A percentile compares a stretch with the other conserved stretches of the same genome.
These are phyloP conservation scores for Arion vulgaris DNA, from an alignment of 1,140 invertebrate genomes.

Conservation along the genomic window DNA sequence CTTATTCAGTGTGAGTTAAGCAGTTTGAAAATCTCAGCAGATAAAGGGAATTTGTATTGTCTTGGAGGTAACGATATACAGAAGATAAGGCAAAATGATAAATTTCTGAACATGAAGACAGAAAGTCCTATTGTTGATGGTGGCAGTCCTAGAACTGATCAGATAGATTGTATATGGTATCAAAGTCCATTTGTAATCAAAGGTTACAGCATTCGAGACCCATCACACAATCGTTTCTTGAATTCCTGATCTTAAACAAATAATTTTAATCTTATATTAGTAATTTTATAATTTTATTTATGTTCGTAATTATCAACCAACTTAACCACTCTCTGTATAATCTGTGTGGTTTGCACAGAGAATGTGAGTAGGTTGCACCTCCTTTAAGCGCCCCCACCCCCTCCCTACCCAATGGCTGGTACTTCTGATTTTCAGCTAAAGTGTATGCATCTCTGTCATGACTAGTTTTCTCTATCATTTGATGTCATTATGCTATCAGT, in stretches of 20 bases:
- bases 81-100: background rate
- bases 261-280: background rate
- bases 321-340: no score
- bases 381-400: no score
- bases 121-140: background rate
- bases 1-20: background rate
- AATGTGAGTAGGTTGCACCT: no score
- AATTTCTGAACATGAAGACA: background rate
- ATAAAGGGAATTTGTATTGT: background rate
- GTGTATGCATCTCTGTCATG: no score
- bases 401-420: no score
- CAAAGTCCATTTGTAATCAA: constrained; percentile 28
- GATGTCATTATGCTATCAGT: no score
- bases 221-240: background rate
- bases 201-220: background rate
- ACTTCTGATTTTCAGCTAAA: no score
- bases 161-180: constrained; percentile 24
- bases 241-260: background rate
- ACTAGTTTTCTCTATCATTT: no score
- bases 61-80: background rate
- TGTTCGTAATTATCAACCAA: no score
- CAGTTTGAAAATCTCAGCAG: background rate
- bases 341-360: no score
- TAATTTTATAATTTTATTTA: no score
- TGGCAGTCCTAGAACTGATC: no score